Conservation (phyloP, 2,888 invertebrate genomes). For the Netelia melanura region DNA sequence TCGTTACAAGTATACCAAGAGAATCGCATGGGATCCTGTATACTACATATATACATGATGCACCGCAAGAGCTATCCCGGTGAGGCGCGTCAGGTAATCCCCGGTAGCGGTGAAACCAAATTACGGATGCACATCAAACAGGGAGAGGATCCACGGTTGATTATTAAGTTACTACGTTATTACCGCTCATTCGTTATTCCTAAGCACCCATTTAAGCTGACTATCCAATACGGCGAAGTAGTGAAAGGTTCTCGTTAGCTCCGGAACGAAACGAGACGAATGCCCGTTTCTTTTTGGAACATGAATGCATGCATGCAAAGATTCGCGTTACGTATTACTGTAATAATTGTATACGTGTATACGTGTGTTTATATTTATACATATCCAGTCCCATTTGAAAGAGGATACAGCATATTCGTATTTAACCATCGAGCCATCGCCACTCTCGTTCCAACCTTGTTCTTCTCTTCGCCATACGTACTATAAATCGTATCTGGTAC, state of each 20-base stretch:
- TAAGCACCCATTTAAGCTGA: slow-evolving; percentile 61
- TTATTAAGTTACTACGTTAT: slow-evolving; percentile 66
- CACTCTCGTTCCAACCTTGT: slow-evolving; percentile 56
- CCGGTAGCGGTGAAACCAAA: slow-evolving; percentile 45
- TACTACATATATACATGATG: neutral
- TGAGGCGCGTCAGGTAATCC: slow-evolving; percentile 31
- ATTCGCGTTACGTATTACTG: slow-evolving; percentile 52
- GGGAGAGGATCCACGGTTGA: slow-evolving; percentile 41
- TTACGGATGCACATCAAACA: slow-evolving; percentile 26
- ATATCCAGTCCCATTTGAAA: slow-evolving; percentile 36
- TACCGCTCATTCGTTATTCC: slow-evolving; percentile 65
- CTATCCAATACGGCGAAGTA: slow-evolving; percentile 32
- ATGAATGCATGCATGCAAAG: slow-evolving; percentile 45
- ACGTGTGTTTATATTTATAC: neutral
- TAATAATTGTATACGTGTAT: neutral
- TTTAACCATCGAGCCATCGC: slow-evolving; percentile 63
- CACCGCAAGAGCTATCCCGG: neutral
- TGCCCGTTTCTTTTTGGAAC: slow-evolving; percentile 56
- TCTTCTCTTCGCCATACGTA: slow-evolving; percentile 46
- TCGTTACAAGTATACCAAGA: slow-evolving; percentile 41
- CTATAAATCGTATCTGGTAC: slow-evolving; percentile 47
- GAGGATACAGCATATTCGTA: slow-evolving; percentile 59
- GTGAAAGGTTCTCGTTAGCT: slow-evolving; percentile 66
- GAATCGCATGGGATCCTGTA: slow-evolving; percentile 28
- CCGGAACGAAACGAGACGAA: slow-evolving; percentile 48